phyloP scores from a whole-genome alignment of 2,888 invertebrate genomes.

The Cybosia mesomella region DNA sequence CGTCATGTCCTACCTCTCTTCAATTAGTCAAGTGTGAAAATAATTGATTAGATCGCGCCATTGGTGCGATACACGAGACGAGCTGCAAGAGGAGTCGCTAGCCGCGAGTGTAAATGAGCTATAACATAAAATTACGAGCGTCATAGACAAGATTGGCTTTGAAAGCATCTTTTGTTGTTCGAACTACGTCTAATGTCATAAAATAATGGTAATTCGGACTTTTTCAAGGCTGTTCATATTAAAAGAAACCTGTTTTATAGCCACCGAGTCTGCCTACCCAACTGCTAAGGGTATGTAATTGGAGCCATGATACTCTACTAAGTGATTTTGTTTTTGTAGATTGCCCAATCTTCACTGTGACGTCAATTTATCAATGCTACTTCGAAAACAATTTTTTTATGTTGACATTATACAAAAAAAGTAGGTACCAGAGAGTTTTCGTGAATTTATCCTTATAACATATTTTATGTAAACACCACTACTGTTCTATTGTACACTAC shows the following conservation, averaged over 20 bases:
- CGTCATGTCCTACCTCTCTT: too few species aligned
- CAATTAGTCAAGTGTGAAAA: too few species aligned
- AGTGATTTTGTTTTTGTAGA: background rate
- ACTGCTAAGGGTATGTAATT: background rate
- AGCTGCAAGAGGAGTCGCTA: too few species aligned
- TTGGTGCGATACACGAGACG: too few species aligned
- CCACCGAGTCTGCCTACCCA: background rate
- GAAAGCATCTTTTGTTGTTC: too few species aligned
- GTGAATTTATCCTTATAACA: background rate
- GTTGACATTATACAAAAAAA: background rate
- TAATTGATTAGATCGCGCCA: too few species aligned
- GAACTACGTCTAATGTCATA: background rate
- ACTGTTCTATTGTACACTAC: too few species aligned
- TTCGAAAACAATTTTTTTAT: background rate
- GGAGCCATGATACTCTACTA: background rate
- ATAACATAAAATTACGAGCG: too few species aligned
- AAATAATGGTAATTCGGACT: background rate
- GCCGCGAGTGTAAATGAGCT: too few species aligned
- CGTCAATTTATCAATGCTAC: background rate
- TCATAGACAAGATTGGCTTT: too few species aligned
- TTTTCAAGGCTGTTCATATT: background rate
- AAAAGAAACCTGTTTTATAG: background rate
- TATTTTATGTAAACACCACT: too few species aligned
- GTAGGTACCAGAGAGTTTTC: background rate
- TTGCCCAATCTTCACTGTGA: background rate